phyloP scores from a whole-genome alignment of 92 coral and sea anemone genomes.

The Blastomussa wellsi region DNA sequence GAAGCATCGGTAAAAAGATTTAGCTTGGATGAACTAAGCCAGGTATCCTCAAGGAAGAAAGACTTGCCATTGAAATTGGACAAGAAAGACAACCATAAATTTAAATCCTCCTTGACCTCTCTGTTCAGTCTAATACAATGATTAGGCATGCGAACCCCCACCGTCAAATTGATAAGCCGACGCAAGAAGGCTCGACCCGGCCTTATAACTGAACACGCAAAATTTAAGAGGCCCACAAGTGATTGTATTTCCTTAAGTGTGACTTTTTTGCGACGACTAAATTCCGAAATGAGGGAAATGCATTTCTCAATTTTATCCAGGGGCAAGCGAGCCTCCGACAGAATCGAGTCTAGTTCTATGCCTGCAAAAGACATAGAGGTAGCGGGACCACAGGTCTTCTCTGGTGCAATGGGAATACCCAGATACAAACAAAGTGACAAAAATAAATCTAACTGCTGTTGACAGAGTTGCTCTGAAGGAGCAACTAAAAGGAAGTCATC shows the following conservation, averaged over 20 bases:
- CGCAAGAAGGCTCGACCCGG: slow-evolving; percentile 50
- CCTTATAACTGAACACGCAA: slow-evolving; percentile 17
- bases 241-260: slow-evolving; percentile 27
- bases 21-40: slow-evolving; percentile 27
- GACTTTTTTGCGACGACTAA: slow-evolving; percentile 21
- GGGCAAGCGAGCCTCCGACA: slow-evolving; percentile 64
- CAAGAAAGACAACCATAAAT: slow-evolving; percentile 34
- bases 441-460: slow-evolving; percentile 40
- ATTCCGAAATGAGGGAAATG: neutral
- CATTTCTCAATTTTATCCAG: slow-evolving; percentile 52
- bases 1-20: slow-evolving; percentile 53
- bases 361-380: slow-evolving; percentile 57
- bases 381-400: slow-evolving; percentile 48
- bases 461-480: slow-evolving; percentile 37
- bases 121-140: slow-evolving; percentile 12
- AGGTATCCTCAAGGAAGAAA: slow-evolving; percentile 36
- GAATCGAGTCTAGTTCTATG: slow-evolving; percentile 61
- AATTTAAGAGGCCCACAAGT: slow-evolving; percentile 29
- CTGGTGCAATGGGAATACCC: slow-evolving; percentile 73
- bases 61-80: slow-evolving; percentile 39
- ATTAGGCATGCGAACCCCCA: slow-evolving; percentile 13
- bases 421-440: slow-evolving; percentile 41
- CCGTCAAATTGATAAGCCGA: slow-evolving; percentile 22
- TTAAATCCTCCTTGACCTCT: slow-evolving; percentile 30
- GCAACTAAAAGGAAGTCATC: slow-evolving; percentile 69